These are phyloP conservation scores for Amazona guildingii DNA, from an alignment of 2,113 vertebrate genomes.

Conservation along the genomic window DNA sequence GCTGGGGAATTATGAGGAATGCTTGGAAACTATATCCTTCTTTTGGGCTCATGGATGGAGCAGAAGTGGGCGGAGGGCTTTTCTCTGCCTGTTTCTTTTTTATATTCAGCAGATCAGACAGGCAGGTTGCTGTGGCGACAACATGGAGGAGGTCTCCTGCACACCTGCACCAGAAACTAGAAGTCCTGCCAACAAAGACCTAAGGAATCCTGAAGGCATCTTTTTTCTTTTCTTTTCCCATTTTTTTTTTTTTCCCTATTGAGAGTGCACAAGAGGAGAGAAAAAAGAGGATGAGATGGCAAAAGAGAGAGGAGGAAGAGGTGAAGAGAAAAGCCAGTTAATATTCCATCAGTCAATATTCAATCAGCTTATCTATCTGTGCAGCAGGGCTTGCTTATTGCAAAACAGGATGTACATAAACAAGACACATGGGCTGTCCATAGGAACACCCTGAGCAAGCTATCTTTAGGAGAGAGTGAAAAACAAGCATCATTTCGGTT, in stretches of 20 bases:
- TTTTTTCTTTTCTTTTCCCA: not conserved
- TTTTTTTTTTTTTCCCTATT: not conserved
- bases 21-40: conserved; percentile 74
- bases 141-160: conserved; percentile 72
- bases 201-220: conserved; percentile 30
- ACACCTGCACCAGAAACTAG: conserved; percentile 78
- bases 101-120: conserved; percentile 81
- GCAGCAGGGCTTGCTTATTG: not conserved
- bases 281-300: not conserved
- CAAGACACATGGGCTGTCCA: not conserved
- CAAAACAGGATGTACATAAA: not conserved
- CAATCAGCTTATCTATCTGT: not conserved
- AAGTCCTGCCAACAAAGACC: conserved; percentile 55
- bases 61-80: conserved; percentile 79
- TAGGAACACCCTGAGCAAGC: not conserved
- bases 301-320: not conserved
- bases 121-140: conserved; percentile 80
- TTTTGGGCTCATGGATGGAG: conserved; percentile 74
- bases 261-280: not conserved
- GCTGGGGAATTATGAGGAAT: conserved; percentile 78
- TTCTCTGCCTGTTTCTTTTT: conserved; percentile 76
- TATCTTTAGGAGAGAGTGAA: not conserved
- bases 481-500: not conserved
- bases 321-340: not conserved
- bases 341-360: not conserved